These are phyloP conservation scores for Ophraella communa DNA, from an alignment of 2,888 invertebrate species.

Conservation along the genomic window DNA sequence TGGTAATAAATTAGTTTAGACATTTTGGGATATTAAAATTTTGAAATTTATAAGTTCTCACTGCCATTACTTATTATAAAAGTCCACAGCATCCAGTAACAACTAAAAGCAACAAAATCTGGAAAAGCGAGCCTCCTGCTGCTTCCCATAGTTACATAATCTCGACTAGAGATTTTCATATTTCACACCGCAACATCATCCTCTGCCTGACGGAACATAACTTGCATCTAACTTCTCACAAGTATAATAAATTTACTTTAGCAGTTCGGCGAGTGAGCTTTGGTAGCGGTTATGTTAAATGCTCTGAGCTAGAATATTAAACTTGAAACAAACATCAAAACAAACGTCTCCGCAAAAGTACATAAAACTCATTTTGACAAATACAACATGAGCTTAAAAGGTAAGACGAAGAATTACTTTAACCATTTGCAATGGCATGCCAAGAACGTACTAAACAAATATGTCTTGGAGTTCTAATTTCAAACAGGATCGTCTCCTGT, in stretches of 20 bases:
- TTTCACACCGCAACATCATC: constrained; percentile 23
- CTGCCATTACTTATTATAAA: neutral
- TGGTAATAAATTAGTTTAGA: neutral
- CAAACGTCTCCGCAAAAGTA: constrained; percentile 19
- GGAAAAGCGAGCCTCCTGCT: neutral
- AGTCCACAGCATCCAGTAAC: neutral
- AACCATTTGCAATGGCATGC: neutral
- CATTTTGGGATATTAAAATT: neutral
- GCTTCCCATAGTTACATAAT: neutral
- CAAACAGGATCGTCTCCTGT: neutral
- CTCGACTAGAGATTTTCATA: constrained; percentile 22
- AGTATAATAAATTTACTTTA: constrained; percentile 30
- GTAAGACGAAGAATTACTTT: neutral
- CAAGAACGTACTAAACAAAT: neutral
- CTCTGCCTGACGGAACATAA: constrained; percentile 13
- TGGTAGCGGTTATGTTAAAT: constrained; percentile 20
- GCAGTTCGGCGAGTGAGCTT: constrained; percentile 15
- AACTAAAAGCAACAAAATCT: neutral
- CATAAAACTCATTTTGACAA: neutral
- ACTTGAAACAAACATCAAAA: constrained; percentile 31
- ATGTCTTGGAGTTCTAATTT: neutral
- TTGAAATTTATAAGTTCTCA: neutral
- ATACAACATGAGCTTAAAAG: neutral
- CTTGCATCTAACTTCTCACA: constrained; percentile 26
- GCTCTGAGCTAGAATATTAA: constrained; percentile 29